A percentile compares a stretch with the other conserved stretches of the same genome.
Evolutionary conservation across 2,113 vertebrate genomes (phyloP).

Genomic region (Neogobius melanostomus): DNA sequence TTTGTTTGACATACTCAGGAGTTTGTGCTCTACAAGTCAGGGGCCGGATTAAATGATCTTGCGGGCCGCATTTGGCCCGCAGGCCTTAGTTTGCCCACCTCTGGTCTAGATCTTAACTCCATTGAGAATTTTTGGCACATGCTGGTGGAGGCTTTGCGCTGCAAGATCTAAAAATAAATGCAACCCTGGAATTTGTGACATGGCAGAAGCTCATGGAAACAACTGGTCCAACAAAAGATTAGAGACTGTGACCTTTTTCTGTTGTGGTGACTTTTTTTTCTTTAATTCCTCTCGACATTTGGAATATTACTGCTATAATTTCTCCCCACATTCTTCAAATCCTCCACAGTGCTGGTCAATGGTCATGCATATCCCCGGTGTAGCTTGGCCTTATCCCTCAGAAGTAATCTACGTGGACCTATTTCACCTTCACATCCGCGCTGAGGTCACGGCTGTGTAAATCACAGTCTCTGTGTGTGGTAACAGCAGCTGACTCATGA

Average conservation of each 20-base stretch:
- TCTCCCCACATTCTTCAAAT: background rate
- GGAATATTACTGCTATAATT: background rate
- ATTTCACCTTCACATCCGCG: constrained; percentile 33
- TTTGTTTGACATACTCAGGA: too few species aligned
- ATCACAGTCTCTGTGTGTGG: constrained; percentile 31
- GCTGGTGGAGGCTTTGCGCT: too few species aligned
- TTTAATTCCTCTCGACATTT: background rate
- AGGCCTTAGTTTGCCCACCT: too few species aligned
- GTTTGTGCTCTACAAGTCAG: too few species aligned
- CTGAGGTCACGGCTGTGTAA: constrained; percentile 19
- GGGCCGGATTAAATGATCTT: too few species aligned
- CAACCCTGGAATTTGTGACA: too few species aligned
- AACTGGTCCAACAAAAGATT: too few species aligned
- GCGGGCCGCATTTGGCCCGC: too few species aligned
- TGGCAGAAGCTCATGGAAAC: too few species aligned
- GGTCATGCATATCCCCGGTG: background rate
- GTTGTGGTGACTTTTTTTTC: background rate
- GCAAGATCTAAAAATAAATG: too few species aligned
- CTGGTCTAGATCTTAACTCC: too few species aligned
- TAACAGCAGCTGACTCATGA: constrained; percentile 50
- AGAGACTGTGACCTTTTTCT: background rate
- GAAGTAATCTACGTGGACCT: constrained; percentile 10
- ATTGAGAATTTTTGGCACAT: too few species aligned
- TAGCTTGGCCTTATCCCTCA: constrained; percentile 4
- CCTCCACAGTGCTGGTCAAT: background rate